These are phyloP conservation scores for Sardina pilchardus DNA, from an alignment of 2,113 vertebrate genomes.

Conservation along the genomic window DNA sequence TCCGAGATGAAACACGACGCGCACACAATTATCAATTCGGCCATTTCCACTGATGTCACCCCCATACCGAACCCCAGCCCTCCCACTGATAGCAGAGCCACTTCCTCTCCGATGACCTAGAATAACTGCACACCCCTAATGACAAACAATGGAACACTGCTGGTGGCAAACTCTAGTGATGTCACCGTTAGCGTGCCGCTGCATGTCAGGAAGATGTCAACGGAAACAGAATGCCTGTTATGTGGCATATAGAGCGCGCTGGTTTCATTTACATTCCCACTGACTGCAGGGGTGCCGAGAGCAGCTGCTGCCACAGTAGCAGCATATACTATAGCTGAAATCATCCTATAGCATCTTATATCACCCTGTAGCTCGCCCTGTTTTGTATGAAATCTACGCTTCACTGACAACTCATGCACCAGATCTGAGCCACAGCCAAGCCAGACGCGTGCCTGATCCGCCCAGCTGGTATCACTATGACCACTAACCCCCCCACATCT, in stretches of 20 bases:
- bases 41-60: neutral
- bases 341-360: no score
- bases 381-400: no score
- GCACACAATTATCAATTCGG: constrained; percentile 44
- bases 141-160: neutral
- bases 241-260: neutral
- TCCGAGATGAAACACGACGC: constrained; percentile 37
- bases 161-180: neutral
- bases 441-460: neutral
- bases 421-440: neutral
- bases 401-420: neutral
- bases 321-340: no score
- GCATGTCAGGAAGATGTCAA: neutral
- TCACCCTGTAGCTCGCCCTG: no score
- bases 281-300: no score
- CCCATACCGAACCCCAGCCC: neutral
- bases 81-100: no score
- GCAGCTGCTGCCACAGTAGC: no score
- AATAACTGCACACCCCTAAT: neutral
- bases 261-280: neutral
- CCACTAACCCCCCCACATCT: neutral
- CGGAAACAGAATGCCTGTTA: neutral
- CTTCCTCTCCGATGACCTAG: neutral
- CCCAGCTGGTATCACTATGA: neutral
- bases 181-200: neutral